A percentile compares a stretch with the other conserved stretches of the same genome.
Evolutionary conservation across 2,797 vertebrate genomes (phyloP).

Genomic region (Argentina silus): DNA sequence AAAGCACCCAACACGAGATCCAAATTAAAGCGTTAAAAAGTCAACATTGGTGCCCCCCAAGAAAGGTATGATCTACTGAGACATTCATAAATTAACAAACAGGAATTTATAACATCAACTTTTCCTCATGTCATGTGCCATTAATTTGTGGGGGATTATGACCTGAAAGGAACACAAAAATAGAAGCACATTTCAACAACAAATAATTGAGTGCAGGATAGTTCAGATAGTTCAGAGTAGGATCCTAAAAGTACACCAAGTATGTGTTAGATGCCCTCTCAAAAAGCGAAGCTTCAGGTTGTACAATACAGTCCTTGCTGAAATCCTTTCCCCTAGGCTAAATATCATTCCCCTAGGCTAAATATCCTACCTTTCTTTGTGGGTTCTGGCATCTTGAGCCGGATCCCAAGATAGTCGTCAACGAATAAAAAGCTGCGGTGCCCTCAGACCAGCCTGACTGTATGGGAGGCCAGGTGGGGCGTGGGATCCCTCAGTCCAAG

Average conservation of each 20-base stretch:
- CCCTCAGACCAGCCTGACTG: constrained; percentile 39
- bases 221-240: background rate
- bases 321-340: background rate
- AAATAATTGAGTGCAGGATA: too few species aligned
- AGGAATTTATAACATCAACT: background rate
- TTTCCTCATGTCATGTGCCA: background rate
- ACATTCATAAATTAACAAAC: background rate
- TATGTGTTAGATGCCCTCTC: background rate
- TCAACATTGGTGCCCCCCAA: background rate
- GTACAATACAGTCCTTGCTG: background rate
- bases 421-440: constrained; percentile 44
- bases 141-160: background rate
- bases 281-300: constrained; percentile 1
- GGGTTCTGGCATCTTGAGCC: constrained; percentile 96
- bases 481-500: constrained; percentile 52
- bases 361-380: constrained; percentile 91
- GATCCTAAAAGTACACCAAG: background rate
- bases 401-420: constrained; percentile 69
- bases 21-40: background rate
- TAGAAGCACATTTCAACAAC: background rate
- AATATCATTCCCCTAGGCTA: background rate
- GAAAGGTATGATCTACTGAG: too few species aligned
- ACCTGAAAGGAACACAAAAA: background rate
- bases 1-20: background rate
- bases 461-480: constrained; percentile 27